Evolutionary conservation across 2,888 invertebrate species (phyloP).

Genomic region (Dascillus cervinus): DNA sequence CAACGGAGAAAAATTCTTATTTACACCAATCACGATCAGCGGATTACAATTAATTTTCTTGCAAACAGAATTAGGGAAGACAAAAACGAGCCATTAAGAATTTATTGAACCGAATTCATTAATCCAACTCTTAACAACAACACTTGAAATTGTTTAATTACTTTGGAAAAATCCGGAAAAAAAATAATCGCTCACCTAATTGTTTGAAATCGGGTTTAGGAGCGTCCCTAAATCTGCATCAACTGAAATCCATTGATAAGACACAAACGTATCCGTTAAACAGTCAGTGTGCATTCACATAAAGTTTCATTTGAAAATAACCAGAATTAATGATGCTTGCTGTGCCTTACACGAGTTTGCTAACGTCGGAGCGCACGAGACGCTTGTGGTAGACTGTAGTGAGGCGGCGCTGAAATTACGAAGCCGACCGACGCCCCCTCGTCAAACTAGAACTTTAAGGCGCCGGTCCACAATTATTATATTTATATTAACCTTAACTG

Average conservation of each 20-base stretch:
- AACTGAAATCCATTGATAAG: background rate
- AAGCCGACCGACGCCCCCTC: conserved; percentile 24
- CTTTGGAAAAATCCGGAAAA: too few relatives aligned
- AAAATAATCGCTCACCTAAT: too few relatives aligned
- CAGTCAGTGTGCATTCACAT: conserved; percentile 11
- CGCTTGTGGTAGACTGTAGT: conserved; percentile 18
- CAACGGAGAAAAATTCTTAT: too few relatives aligned
- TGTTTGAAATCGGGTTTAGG: background rate
- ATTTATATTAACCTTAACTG: conserved; percentile 18
- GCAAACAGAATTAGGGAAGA: too few relatives aligned
- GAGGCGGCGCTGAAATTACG: conserved; percentile 18
- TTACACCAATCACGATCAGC: too few relatives aligned
- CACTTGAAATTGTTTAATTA: too few relatives aligned
- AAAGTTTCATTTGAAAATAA: conserved; percentile 12
- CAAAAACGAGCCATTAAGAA: too few relatives aligned
- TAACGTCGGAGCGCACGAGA: conserved; percentile 18
- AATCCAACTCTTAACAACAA: too few relatives aligned
- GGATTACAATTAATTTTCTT: too few relatives aligned
- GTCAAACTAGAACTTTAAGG: conserved; percentile 18
- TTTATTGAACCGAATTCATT: too few relatives aligned
- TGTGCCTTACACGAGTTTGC: conserved; percentile 3
- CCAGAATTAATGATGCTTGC: conserved; percentile 12
- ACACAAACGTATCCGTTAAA: background rate
- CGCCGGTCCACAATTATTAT: conserved; percentile 21
- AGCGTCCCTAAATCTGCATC: background rate